These are phyloP conservation scores for Pseudorhiza aurosa DNA, from an alignment of 30 jellyfish, hydroid and myxozoan species.

Conservation along the genomic window DNA sequence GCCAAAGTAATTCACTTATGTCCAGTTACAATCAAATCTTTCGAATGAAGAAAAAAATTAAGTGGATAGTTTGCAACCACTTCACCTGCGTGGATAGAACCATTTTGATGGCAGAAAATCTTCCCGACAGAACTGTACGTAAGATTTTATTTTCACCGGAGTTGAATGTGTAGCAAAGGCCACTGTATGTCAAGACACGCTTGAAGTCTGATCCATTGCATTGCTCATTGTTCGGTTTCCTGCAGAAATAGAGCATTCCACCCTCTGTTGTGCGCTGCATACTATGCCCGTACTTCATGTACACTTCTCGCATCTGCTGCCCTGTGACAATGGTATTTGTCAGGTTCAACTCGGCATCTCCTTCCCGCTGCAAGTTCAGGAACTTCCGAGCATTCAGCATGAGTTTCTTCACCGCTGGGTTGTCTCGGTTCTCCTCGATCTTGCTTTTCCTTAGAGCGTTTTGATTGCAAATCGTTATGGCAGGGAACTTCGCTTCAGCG, in stretches of 20 bases:
- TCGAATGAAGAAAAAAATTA: too few relatives aligned
- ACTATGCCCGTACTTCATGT: slow-evolving; percentile 42
- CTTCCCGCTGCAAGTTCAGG: background rate
- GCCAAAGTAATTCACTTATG: too few relatives aligned
- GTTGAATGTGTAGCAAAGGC: slow-evolving; percentile 60
- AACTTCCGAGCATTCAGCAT: background rate
- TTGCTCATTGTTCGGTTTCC: background rate
- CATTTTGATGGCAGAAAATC: slow-evolving; percentile 8
- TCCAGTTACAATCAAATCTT: too few relatives aligned
- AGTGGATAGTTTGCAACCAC: too few relatives aligned
- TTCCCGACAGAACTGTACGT: slow-evolving; percentile 15
- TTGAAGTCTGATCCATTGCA: slow-evolving; percentile 31
- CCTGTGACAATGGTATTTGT: slow-evolving; percentile 6
- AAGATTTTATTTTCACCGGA: background rate
- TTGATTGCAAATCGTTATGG: slow-evolving; percentile 64
- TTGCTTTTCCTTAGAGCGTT: slow-evolving; percentile 45
- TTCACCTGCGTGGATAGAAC: slow-evolving; percentile 28
- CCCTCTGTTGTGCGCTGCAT: slow-evolving; percentile 23
- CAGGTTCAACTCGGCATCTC: background rate
- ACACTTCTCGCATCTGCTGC: slow-evolving; percentile 14
- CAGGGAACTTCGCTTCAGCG: slow-evolving; percentile 45
- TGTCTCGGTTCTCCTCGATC: slow-evolving; percentile 5
- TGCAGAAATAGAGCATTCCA: slow-evolving; percentile 60
- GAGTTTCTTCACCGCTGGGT: slow-evolving; percentile 10
- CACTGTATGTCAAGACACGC: slow-evolving; percentile 33